These are phyloP conservation scores for Serripes groenlandicus DNA, from an alignment of 2,888 invertebrate genomes.

Conservation along the genomic window DNA sequence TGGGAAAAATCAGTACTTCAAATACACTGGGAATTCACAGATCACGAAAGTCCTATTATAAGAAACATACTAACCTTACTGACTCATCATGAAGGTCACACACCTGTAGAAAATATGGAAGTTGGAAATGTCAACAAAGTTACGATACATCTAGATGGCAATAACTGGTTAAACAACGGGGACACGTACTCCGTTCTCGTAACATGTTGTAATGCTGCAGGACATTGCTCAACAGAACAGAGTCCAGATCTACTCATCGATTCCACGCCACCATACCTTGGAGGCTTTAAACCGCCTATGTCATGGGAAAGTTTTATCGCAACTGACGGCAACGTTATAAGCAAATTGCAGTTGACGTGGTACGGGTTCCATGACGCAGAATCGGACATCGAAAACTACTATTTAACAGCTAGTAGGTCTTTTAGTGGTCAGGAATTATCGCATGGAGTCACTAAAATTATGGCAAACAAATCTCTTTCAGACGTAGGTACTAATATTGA, in stretches of 20 bases:
- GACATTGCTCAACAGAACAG: slow-evolving; percentile 58
- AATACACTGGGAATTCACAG: slow-evolving; percentile 52
- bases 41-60: slow-evolving; percentile 60
- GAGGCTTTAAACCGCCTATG: slow-evolving; percentile 68
- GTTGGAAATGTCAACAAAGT: slow-evolving; percentile 46
- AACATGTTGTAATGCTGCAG: slow-evolving; percentile 69
- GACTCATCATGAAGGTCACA: slow-evolving; percentile 63
- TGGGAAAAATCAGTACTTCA: slow-evolving; percentile 65
- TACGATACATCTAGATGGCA: slow-evolving; percentile 41
- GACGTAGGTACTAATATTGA: slow-evolving; percentile 20
- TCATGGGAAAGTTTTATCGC: slow-evolving; percentile 41
- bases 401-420: slow-evolving; percentile 47
- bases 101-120: slow-evolving; percentile 50
- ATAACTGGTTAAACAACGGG: slow-evolving; percentile 57
- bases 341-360: slow-evolving; percentile 60
- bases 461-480: background rate
- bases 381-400: slow-evolving; percentile 61
- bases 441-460: slow-evolving; percentile 21
- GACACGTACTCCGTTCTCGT: slow-evolving; percentile 60
- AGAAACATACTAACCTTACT: slow-evolving; percentile 47
- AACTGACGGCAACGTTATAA: background rate
- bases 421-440: slow-evolving; percentile 63
- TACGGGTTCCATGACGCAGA: slow-evolving; percentile 69
- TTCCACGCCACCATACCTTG: slow-evolving; percentile 71
- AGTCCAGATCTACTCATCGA: slow-evolving; percentile 66